Evolutionary conservation across 2,113 vertebrate genomes (phyloP).

Genomic region (Alligator sinensis): DNA sequence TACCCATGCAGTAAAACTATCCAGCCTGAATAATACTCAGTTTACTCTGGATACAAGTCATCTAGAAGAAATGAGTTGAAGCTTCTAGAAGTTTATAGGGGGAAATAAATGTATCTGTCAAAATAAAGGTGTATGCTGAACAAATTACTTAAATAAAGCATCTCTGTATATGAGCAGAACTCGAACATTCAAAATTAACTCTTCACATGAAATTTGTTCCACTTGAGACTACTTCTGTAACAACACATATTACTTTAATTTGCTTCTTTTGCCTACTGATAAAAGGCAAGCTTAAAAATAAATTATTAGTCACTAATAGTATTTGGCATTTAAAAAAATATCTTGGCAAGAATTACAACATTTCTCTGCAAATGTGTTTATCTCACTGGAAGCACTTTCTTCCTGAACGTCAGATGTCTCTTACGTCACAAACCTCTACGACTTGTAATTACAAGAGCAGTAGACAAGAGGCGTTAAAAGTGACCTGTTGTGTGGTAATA

Average conservation of each 20-base stretch:
- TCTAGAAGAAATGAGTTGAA: neutral
- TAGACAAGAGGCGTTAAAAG: fast-evolving
- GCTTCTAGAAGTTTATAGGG: neutral
- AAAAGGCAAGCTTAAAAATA: fast-evolving
- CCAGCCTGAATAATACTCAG: neutral
- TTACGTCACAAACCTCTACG: neutral
- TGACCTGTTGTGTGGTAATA: fast-evolving
- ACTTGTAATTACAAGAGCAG: neutral
- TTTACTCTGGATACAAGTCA: neutral
- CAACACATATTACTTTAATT: too few species aligned
- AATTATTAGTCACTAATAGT: fast-evolving
- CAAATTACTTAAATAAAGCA: neutral
- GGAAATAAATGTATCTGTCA: fast-evolving
- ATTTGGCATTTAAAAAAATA: fast-evolving
- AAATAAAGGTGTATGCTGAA: neutral
- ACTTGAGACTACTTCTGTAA: neutral
- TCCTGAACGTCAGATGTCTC: neutral
- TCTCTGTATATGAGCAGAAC: neutral
- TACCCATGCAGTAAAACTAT: neutral
- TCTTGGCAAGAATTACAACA: neutral
- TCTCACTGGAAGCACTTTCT: fast-evolving
- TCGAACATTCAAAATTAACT: neutral
- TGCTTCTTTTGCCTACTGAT: neutral
- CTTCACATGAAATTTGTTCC: fast-evolving
- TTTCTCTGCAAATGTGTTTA: neutral